Conservation (phyloP, 2,888 invertebrate species). For the Xylocampa areola region DNA sequence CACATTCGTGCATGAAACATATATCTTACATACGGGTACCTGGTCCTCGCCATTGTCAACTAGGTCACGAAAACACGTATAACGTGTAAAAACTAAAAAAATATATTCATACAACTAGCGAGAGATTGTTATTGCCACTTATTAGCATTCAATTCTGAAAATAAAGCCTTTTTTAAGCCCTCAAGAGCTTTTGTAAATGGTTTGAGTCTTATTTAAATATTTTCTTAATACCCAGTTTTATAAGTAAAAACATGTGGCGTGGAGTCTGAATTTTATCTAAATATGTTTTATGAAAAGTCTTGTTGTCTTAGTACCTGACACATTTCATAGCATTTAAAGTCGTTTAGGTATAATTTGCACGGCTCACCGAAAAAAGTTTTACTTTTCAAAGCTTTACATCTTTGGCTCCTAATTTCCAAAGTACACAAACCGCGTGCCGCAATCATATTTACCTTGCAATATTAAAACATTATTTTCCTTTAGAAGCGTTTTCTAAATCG, state of each 20-base stretch:
- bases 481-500: constrained; percentile 30
- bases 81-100: constrained; percentile 55
- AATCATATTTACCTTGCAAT: constrained; percentile 41
- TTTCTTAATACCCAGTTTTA: constrained; percentile 8
- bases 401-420: constrained; percentile 48
- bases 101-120: constrained; percentile 27
- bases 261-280: constrained; percentile 14
- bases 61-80: constrained; percentile 74
- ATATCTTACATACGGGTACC: constrained; percentile 62
- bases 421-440: constrained; percentile 45
- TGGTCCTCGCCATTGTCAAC: constrained; percentile 64
- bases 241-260: constrained; percentile 11
- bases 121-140: constrained; percentile 30
- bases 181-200: constrained; percentile 8
- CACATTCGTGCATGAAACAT: constrained; percentile 61
- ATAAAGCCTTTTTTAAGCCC: constrained; percentile 25
- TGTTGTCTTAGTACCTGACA: constrained; percentile 19
- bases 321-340: constrained; percentile 29
- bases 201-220: constrained; percentile 11
- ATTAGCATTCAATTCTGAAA: constrained; percentile 14
- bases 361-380: constrained; percentile 44
- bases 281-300: constrained; percentile 14
- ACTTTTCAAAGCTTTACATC: constrained; percentile 46
- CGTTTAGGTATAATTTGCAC: constrained; percentile 36
- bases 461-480: constrained; percentile 50